Evolutionary conservation across 2,113 vertebrate genomes (phyloP), one percentile per base, ranked within the genome.

Genomic region (Gobio gobio): DNA sequence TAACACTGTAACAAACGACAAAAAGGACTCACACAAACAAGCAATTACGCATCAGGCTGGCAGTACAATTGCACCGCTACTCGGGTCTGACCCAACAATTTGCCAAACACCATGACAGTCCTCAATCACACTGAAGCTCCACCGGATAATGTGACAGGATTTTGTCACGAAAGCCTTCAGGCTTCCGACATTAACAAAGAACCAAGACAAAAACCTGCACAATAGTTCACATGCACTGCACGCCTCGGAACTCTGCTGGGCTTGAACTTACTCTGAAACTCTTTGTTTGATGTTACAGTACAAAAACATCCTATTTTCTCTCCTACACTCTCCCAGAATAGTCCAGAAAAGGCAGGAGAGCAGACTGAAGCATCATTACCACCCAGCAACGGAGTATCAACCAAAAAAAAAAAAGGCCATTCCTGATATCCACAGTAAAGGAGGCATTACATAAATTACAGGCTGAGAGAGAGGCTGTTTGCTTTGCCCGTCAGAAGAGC

Each of bases 391-490:
- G 49, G 51, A 24, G n/a, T 20, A 68, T 56, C 29, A 14, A 40
- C 63, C 68, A 29, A 47, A 47, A 83, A 29, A 47, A 47, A 83
- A 56, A 56, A 56, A 56, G 33, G 36, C 26, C 73, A 61, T 72
- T 83, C 77, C 81, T 85, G 77, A 84, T 83, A 72, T 76, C 47
- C 72, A 58, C 76, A 26, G 58, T 80, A 76, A 88, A 83, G 70
- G 24, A 86, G 73, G 64, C 82, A 86, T 83, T 84, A 81, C 81
- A 86, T 78, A 86, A 86, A 83, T 61, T 83, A 78, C 76, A 83
- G 61, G 58, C 68, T 88, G 58, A 68, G 70, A 75, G 40, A 83
- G 87, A 73, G 68, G 80, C 56, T 77, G 82, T 63, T 86, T 78
- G 54, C 75, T 82, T 73, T 86, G 59, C 76, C 77, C 33, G n/a